Conservation (phyloP, 2,113 vertebrate genomes). For the Megaceryle torquata region DNA sequence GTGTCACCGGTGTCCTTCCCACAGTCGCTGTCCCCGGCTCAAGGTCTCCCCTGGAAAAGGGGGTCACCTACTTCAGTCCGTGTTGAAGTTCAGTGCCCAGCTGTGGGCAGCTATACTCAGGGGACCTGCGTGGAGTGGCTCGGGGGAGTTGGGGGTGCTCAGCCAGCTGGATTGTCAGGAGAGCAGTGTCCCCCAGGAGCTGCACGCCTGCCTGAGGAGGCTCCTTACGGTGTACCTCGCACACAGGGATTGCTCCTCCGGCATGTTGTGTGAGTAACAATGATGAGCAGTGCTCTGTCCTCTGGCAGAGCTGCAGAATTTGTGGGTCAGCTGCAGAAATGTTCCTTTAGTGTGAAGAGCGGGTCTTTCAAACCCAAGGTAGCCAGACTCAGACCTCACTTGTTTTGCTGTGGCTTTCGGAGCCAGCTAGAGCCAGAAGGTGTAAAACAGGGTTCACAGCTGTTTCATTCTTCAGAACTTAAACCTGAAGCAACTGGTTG, state of each 20-base stretch:
- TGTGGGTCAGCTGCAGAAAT: neutral
- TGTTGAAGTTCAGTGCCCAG: neutral
- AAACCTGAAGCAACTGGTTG: neutral
- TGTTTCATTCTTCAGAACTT: neutral
- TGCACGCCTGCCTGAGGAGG: accelerated
- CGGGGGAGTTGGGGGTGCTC: neutral
- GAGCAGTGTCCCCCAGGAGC: accelerated
- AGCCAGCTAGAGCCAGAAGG: neutral
- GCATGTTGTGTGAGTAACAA: accelerated
- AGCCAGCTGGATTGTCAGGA: neutral
- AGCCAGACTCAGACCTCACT: accelerated
- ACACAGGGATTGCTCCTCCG: neutral
- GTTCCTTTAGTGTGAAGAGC: neutral
- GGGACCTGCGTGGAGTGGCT: neutral
- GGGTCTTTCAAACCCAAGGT: accelerated
- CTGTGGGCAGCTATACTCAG: accelerated
- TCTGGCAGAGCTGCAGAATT: accelerated
- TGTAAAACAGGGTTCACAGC: accelerated
- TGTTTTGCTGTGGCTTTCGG: accelerated
- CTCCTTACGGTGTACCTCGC: accelerated
- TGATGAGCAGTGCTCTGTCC: neutral
- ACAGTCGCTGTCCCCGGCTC: neutral
- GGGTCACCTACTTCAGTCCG: accelerated
- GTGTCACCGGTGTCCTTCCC: neutral
- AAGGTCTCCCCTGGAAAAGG: neutral